Conservation (phyloP, 2,888 invertebrate species). For the Limnephilus rhombicus region DNA sequence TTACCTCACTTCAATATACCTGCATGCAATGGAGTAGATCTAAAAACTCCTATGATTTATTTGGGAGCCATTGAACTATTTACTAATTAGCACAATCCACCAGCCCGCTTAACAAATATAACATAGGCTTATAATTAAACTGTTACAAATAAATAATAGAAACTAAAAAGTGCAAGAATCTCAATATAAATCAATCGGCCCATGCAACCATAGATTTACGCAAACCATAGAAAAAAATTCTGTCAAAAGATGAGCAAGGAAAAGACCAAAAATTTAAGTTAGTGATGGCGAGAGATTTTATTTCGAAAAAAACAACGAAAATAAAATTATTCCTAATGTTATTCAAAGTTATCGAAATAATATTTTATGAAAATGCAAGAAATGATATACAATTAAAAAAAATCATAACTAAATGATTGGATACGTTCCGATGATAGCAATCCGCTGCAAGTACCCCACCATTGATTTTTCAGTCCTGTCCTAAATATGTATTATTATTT, state of each 20-base stretch:
- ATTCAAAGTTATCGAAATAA: no score
- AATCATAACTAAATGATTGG: no score
- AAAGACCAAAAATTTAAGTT: neutral
- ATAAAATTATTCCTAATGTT: no score
- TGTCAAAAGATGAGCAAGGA: neutral
- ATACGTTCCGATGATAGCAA: no score
- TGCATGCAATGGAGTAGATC: neutral
- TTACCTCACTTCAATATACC: neutral
- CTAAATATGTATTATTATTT: no score
- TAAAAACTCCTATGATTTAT: neutral
- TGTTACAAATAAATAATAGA: neutral
- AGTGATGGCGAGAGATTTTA: neutral
- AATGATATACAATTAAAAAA: no score
- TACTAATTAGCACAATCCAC: neutral
- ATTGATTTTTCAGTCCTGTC: no score
- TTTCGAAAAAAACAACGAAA: neutral
- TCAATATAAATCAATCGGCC: neutral
- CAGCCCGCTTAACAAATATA: neutral
- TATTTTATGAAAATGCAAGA: no score
- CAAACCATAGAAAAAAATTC: neutral
- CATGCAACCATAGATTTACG: neutral
- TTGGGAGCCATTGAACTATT: neutral
- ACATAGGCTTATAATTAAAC: neutral
- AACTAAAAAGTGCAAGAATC: neutral
- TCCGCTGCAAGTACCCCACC: no score